Base-by-base conservation (phyloP, 2,888 invertebrate species). In the Xanthia icteritia region DNA sequence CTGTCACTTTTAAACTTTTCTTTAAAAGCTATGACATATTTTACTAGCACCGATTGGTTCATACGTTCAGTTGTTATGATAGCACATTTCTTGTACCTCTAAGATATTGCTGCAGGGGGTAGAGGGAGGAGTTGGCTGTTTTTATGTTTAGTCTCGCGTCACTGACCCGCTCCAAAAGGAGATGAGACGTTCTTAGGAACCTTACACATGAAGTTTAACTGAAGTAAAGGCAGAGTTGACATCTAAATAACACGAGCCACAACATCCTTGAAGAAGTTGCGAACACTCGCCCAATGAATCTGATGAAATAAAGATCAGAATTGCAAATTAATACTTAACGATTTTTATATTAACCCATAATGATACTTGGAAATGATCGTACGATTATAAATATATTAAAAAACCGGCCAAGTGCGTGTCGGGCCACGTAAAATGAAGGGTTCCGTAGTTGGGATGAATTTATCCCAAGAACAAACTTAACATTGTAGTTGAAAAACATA, bases 131-230 rank as follows among this genome's bases (percentile, higher is more conserved):
- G 2, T 65, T 70, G 39, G 17, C 60, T 70, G 82, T 85, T 87
- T 81, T 83, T 81, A 85, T 81, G 66, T 81, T 75, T 78, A 54
- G 73, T 77, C 67, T 77, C 88, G 78, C 83, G 73, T 86, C 81
- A 86, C 61, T 88, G 86, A 77, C 84, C 78, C 66, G 74, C 36
- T 54, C 73, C 61, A 72, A 70, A 31, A 72, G 71, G 48, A 79
- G 77, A 80, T 80, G 81, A 70, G 74, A 73, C 6, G 20, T 42
- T 60, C 39, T 76, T 69, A 84, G 68, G 75, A 68, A 68, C 63
- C 78, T 54, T 77, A 36, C 36, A 81, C 85, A 86, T 58, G 9
- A 63, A 60, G 13, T 11, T 61, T 48, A 17, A 17, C 39, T n/a
- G 8, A 51, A 76, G 13, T 45, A 58, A 27, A 8, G 1, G 5